phyloP scores from a whole-genome alignment of 2,113 vertebrate species.

The Pomatorhinus ruficollis region DNA sequence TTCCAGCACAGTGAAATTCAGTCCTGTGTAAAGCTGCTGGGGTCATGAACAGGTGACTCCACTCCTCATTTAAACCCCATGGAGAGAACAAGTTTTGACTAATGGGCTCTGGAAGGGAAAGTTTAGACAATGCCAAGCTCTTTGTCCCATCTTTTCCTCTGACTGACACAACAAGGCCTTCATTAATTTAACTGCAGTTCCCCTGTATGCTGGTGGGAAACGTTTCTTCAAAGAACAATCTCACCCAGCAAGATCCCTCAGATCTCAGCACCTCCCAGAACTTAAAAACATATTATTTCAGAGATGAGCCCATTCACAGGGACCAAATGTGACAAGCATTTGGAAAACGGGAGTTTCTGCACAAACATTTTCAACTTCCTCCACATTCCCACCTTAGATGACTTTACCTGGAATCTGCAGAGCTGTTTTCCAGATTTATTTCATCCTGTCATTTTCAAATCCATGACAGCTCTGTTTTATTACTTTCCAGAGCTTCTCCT shows the following conservation, averaged over 20 bases:
- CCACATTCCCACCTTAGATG: not conserved
- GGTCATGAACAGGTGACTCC: conserved; percentile 28
- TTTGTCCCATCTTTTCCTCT: not conserved
- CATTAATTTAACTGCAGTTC: conserved; percentile 36
- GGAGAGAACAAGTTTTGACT: conserved; percentile 20
- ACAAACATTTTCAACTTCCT: not conserved
- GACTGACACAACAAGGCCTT: not conserved
- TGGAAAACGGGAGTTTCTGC: not conserved
- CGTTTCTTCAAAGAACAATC: conserved; percentile 36
- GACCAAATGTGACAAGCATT: not conserved
- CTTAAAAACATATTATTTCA: conserved; percentile 1
- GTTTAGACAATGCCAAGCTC: conserved; percentile 2
- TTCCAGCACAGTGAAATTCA: not conserved
- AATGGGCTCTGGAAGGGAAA: conserved; percentile 1
- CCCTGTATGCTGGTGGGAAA: conserved; percentile 15
- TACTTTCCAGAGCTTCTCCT: not conserved
- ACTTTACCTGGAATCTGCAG: not conserved
- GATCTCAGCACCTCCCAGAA: conserved; percentile 25
- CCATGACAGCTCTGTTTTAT: not conserved
- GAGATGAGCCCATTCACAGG: not conserved
- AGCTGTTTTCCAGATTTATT: not conserved
- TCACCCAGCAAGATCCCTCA: conserved; percentile 33
- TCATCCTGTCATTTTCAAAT: not conserved
- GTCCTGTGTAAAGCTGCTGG: not conserved
- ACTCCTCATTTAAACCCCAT: not conserved